These are phyloP conservation scores for Carollia perspicillata DNA, from an alignment of 2,113 vertebrate genomes.

Conservation along the genomic window DNA sequence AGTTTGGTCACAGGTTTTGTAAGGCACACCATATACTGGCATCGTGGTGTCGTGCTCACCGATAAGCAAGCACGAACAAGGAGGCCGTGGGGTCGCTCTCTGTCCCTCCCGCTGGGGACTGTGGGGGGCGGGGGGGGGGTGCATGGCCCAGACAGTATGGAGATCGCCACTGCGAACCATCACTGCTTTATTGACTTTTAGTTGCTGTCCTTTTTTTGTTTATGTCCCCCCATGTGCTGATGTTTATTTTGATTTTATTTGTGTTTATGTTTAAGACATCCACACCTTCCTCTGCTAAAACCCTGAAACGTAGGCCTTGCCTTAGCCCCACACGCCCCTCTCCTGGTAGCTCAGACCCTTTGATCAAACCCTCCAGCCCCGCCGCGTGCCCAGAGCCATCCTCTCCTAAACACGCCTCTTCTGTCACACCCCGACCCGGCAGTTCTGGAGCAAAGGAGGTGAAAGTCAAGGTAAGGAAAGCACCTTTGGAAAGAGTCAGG, in stretches of 20 bases:
- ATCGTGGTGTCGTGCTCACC: rapidly evolving
- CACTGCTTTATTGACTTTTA: not conserved
- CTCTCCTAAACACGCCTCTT: constrained; percentile 81
- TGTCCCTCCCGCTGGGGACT: not conserved
- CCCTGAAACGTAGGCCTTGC: constrained; percentile 82
- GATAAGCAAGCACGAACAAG: rapidly evolving
- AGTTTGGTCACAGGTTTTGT: too few species aligned
- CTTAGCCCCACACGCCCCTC: constrained; percentile 82
- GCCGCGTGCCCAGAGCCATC: constrained; percentile 75
- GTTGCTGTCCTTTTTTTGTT: constrained; percentile 37
- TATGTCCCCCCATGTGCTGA: constrained; percentile 68
- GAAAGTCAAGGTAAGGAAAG: constrained; percentile 86
- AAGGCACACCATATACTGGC: rapidly evolving
- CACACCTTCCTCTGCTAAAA: constrained; percentile 85
- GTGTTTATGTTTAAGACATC: constrained; percentile 85
- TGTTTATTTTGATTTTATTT: constrained; percentile 80
- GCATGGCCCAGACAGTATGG: too few species aligned
- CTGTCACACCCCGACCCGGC: constrained; percentile 82
- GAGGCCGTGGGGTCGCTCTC: rapidly evolving
- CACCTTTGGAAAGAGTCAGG: constrained; percentile 24
- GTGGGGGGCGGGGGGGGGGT: too few species aligned
- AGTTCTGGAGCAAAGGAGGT: constrained; percentile 74
- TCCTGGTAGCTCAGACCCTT: constrained; percentile 82
- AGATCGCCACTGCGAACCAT: not conserved
- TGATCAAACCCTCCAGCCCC: constrained; percentile 82